Percentiles rank a stretch among this genome's conserved stretches.
These are phyloP conservation scores for Notarius quadriscutis DNA, from an alignment of 2,113 vertebrate species.

Conservation along the genomic window DNA sequence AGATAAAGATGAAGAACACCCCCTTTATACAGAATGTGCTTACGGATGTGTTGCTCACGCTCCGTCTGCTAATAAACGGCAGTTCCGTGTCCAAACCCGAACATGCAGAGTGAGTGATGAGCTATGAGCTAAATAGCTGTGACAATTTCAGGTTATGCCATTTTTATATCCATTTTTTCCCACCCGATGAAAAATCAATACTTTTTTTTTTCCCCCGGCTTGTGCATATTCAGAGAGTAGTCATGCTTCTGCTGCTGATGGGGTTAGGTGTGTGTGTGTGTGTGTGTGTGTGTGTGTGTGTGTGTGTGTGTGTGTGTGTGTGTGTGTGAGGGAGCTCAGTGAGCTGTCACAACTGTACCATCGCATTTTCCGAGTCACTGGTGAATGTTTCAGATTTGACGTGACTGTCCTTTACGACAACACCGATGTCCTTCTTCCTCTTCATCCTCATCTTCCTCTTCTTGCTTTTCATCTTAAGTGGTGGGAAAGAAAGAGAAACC, in stretches of 20 bases:
- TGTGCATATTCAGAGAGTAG: conserved; percentile 96
- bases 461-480: conserved; percentile 54
- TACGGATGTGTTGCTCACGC: conserved; percentile 46
- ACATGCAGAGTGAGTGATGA: conserved; percentile 91
- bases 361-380: conserved; percentile 96
- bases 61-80: conserved; percentile 92
- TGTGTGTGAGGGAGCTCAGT: conserved; percentile 81
- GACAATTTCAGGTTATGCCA: conserved; percentile 97
- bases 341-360: conserved; percentile 90
- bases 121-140: conserved; percentile 97
- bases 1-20: background rate
- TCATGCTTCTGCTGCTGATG: conserved; percentile 89
- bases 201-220: conserved; percentile 87
- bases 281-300: conserved; percentile 60
- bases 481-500: conserved; percentile 57
- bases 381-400: conserved; percentile 98
- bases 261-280: conserved; percentile 68
- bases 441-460: conserved; percentile 49
- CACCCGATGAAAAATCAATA: conserved; percentile 99
- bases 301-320: background rate
- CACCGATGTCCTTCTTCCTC: conserved; percentile 53
- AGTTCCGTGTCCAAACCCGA: conserved; percentile 81
- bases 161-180: conserved; percentile 80
- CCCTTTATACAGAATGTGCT: background rate
- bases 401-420: conserved; percentile 95